phyloP scores from a whole-genome alignment of 2,888 invertebrate species.

The Calliopum simillimum region DNA sequence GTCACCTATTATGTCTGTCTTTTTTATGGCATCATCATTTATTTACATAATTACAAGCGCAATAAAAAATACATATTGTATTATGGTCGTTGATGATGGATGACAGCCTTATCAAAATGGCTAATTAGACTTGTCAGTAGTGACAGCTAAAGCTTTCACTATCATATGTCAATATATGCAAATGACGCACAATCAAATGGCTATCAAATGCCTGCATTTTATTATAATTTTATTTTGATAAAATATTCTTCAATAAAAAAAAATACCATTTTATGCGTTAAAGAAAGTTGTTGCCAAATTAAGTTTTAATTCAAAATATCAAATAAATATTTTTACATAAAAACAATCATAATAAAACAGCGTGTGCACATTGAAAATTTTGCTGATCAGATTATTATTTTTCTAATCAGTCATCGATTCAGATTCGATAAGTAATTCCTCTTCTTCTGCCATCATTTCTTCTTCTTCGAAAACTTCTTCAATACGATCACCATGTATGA shows the following conservation, averaged over 20 bases:
- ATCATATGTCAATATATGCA: background rate
- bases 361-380: background rate
- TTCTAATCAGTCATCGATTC: background rate
- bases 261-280: no score
- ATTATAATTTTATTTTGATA: no score
- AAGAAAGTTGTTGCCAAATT: no score
- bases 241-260: no score
- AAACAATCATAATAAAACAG: no score
- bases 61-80: background rate
- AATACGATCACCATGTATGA: slow-evolving; percentile 69
- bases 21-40: no score
- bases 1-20: no score
- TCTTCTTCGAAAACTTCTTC: slow-evolving; percentile 45
- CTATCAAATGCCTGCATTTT: no score
- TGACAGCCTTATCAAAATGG: background rate
- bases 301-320: no score
- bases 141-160: background rate
- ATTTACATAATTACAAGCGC: background rate
- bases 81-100: background rate
- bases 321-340: no score
- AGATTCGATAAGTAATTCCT: slow-evolving; percentile 25
- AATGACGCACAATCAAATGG: no score
- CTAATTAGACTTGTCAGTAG: background rate
- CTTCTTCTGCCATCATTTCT: slow-evolving; percentile 43
- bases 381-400: background rate